phyloP scores from a whole-genome alignment of 2,888 invertebrate genomes.

The Drosophila kanekoi region DNA sequence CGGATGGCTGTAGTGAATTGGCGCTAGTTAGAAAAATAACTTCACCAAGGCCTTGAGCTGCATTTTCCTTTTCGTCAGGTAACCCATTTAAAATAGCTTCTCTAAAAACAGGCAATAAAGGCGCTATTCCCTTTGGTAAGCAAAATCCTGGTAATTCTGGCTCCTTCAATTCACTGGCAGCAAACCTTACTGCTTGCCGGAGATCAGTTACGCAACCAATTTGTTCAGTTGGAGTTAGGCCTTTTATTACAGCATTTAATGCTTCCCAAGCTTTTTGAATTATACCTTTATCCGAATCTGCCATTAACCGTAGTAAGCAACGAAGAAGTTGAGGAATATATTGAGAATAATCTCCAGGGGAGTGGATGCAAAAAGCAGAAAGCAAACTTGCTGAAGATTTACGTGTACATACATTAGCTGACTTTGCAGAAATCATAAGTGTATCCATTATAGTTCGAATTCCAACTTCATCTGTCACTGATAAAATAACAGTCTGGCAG shows the following conservation, averaged over 20 bases:
- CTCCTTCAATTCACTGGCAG: slow-evolving; percentile 93
- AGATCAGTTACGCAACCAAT: slow-evolving; percentile 95
- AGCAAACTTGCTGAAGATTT: slow-evolving; percentile 94
- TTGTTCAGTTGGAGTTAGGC: slow-evolving; percentile 93
- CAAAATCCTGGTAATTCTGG: slow-evolving; percentile 96
- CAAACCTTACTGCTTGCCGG: slow-evolving; percentile 96
- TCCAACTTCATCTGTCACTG: slow-evolving; percentile 95
- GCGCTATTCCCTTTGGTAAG: slow-evolving; percentile 96
- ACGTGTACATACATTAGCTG: slow-evolving; percentile 88
- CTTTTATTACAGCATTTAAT: slow-evolving; percentile 94
- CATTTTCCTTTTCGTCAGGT: slow-evolving; percentile 97
- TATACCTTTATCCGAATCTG: slow-evolving; percentile 92
- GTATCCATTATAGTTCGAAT: slow-evolving; percentile 95
- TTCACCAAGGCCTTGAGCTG: slow-evolving; percentile 95
- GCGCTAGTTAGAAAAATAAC: slow-evolving; percentile 89
- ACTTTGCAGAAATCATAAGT: slow-evolving; percentile 91
- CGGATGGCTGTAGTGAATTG: slow-evolving; percentile 96
- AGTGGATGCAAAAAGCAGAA: slow-evolving; percentile 95
- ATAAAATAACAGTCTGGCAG: slow-evolving; percentile 96
- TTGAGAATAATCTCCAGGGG: slow-evolving; percentile 93
- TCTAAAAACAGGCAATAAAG: slow-evolving; percentile 96
- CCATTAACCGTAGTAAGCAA: slow-evolving; percentile 94
- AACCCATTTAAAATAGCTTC: slow-evolving; percentile 98
- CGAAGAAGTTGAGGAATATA: slow-evolving; percentile 95
- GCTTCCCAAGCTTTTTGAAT: slow-evolving; percentile 96